These are phyloP conservation scores for Anguilla marmorata DNA, from an alignment of 2,797 vertebrate species.

Conservation along the genomic window DNA sequence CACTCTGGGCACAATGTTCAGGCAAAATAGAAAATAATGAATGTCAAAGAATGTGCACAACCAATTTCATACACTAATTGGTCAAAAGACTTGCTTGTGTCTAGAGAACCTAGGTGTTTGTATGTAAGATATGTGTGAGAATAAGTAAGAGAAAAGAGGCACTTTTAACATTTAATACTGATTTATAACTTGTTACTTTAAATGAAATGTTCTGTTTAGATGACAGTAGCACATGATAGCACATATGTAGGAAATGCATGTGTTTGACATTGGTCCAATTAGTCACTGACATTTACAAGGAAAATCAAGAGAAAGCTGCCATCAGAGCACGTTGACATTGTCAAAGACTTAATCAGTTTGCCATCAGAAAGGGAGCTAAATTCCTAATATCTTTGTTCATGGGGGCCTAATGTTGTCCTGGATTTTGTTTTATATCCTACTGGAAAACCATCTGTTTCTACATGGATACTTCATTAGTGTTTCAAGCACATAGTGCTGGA, in stretches of 20 bases:
- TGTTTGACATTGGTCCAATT: conserved; percentile 9
- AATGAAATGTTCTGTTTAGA: background rate
- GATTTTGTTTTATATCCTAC: background rate
- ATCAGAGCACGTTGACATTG: background rate
- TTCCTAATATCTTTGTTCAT: background rate
- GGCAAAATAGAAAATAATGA: background rate
- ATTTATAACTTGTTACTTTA: background rate
- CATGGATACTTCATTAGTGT: background rate
- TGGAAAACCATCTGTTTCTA: background rate
- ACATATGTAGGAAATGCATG: conserved; percentile 19
- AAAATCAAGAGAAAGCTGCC: background rate
- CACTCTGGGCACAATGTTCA: background rate
- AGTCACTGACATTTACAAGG: background rate
- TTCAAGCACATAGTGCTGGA: background rate
- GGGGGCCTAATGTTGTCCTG: background rate
- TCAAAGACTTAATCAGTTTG: background rate
- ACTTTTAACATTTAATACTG: conserved; percentile 16
- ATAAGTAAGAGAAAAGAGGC: conserved; percentile 3
- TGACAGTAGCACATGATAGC: conserved; percentile 2
- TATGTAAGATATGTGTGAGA: background rate
- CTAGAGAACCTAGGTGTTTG: background rate
- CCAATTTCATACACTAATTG: conserved; percentile 3
- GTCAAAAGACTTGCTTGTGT: background rate
- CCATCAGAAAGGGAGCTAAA: background rate
- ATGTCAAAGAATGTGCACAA: background rate